Evolutionary conservation across 92 coral and sea anemone genomes (phyloP), one percentile per base, ranked within the genome.

Genomic region (Siderastrea siderea): DNA sequence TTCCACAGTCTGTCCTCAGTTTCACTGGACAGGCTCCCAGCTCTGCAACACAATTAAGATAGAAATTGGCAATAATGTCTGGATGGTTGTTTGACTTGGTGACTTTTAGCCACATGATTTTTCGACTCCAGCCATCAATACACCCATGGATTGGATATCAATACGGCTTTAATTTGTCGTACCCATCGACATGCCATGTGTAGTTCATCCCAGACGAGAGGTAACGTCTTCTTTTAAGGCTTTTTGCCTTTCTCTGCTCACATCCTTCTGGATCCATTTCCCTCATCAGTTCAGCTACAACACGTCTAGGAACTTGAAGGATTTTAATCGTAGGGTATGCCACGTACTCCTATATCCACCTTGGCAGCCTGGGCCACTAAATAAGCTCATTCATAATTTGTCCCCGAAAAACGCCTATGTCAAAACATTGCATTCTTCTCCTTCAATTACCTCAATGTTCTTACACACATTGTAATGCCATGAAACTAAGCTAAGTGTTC

Each of bases 121-220:
- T 70, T 77, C 94, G 66, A 70, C 94, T 87, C 80, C 84, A 91
- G n/a, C 94, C 91, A 70, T 91, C 88, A 45, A 91, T 79, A 79
- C 84, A 76, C n/a, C 87, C 94, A 74, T 91, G 94, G 54, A 91
- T 74, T 17, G 95, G 92, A 80, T 88, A 89, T 38, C 95, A 92
- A 80, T 68, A 90, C 13, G 91, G 89, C 66, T 92, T 92, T 73
- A 92, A 78, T 74, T 92, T 92, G 78, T 92, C 91, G 77, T 90
- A 93, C 44, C 95, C 95, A 49, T 92, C 90, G 50, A 92, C 92
- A 52, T 92, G 95, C 92, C 92, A 92, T 57, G 83, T 61, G 87
- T 68, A 75, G 83, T 91, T 76, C 50, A 85, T 91, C 47, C 91
- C 88, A 63, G 84, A 76, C 3, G 74, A 67, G 80, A 75, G 72